Conservation (phyloP, 2,888 invertebrate genomes). For the Eulithis testata region DNA sequence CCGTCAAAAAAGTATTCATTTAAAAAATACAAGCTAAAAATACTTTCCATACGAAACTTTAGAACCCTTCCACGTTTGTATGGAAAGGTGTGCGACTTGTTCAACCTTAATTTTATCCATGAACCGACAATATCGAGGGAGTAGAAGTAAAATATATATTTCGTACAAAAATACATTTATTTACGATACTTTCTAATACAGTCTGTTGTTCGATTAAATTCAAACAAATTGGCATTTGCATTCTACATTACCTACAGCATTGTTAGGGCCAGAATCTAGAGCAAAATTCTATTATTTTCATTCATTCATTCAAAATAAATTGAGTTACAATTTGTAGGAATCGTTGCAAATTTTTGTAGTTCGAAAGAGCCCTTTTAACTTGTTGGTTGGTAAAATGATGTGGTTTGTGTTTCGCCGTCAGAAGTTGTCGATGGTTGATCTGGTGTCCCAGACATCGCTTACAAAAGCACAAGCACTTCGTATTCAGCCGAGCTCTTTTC, state of each 20-base stretch:
- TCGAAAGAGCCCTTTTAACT: no score
- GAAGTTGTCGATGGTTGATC: not conserved
- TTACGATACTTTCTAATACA: constrained; percentile 28
- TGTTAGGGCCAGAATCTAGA: not conserved
- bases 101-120: no score
- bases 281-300: no score
- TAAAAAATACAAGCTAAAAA: no score
- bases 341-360: not conserved
- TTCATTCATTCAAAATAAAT: no score
- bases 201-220: constrained; percentile 18
- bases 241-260: constrained; percentile 10
- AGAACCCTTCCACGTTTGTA: no score
- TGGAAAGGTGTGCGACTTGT: no score
- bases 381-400: not conserved
- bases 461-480: constrained; percentile 86
- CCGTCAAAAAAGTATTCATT: no score
- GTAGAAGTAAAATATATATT: not conserved
- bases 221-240: constrained; percentile 18
- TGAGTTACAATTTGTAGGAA: not conserved
- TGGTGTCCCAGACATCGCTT: constrained; percentile 32
- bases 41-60: no score
- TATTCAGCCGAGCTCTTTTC: constrained; percentile 87
- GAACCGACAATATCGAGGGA: no score
- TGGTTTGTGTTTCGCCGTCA: not conserved
- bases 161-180: constrained; percentile 32